phyloP scores from a whole-genome alignment of 2,113 vertebrate species.

The Micronycteris hirsuta region DNA sequence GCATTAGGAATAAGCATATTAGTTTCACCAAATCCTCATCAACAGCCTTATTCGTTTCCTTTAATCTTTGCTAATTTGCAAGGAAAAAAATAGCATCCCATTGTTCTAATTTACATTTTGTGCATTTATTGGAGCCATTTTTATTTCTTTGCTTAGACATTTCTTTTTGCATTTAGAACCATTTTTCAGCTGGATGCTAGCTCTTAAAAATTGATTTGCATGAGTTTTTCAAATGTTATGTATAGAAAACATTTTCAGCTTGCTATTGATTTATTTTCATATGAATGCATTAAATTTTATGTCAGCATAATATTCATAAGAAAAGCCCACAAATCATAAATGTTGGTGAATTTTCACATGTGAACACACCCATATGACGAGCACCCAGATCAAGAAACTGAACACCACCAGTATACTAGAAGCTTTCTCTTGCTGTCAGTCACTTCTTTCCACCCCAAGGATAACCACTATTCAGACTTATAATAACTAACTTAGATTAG shows the following conservation, averaged over 20 bases:
- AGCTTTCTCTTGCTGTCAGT: background rate
- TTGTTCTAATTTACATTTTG: constrained; percentile 34
- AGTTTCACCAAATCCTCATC: constrained; percentile 30
- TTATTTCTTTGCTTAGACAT: background rate
- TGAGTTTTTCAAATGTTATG: background rate
- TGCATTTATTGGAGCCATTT: background rate
- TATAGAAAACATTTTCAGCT: background rate
- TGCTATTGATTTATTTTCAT: background rate
- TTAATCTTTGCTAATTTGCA: constrained; percentile 31
- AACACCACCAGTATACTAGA: background rate
- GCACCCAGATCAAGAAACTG: background rate
- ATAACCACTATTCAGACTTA: background rate
- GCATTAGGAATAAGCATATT: background rate
- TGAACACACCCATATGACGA: background rate
- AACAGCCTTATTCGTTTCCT: background rate
- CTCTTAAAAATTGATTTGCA: constrained; percentile 3
- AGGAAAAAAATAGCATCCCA: background rate
- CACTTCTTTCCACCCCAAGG: background rate
- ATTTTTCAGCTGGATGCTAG: background rate
- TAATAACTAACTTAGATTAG: background rate
- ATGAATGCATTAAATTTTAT: background rate
- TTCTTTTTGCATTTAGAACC: background rate
- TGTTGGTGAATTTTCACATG: background rate
- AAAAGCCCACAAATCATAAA: background rate
- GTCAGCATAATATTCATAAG: background rate